phyloP scores from a whole-genome alignment of 2,113 vertebrate genomes.

The Oreotrochilus melanogaster region DNA sequence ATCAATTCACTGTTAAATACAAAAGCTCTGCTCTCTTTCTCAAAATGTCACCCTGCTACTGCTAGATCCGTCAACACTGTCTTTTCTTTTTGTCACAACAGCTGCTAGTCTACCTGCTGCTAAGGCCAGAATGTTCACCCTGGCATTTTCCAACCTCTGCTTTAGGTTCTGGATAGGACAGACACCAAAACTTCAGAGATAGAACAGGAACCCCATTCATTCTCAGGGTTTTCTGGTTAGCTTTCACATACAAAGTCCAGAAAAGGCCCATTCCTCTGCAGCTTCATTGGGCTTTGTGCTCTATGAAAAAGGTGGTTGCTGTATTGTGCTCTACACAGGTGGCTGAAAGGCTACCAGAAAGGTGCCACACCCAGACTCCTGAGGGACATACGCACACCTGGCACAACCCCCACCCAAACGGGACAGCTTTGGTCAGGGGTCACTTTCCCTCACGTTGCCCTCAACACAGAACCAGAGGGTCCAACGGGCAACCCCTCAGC shows the following conservation, averaged over 20 bases:
- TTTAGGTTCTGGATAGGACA: background rate
- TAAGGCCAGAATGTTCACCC: background rate
- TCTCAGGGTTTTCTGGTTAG: background rate
- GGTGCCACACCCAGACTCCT: background rate
- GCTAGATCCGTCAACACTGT: background rate
- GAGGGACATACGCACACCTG: rapidly evolving
- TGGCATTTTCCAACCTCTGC: background rate
- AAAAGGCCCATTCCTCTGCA: background rate
- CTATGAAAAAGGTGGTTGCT: rapidly evolving
- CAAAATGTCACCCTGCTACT: background rate
- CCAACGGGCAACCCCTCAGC: rapidly evolving
- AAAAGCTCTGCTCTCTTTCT: background rate
- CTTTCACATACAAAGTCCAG: background rate
- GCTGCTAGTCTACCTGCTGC: rapidly evolving
- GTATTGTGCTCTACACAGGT: rapidly evolving
- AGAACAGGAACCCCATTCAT: rapidly evolving
- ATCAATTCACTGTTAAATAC: background rate
- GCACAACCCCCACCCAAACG: rapidly evolving
- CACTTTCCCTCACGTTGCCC: background rate
- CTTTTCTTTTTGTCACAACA: background rate
- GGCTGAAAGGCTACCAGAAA: background rate
- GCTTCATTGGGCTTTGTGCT: background rate
- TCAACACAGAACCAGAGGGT: background rate
- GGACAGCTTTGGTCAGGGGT: rapidly evolving
- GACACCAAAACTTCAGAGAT: background rate